Base-by-base conservation (phyloP, 2,888 invertebrate species). In the Tethea ocularis region DNA sequence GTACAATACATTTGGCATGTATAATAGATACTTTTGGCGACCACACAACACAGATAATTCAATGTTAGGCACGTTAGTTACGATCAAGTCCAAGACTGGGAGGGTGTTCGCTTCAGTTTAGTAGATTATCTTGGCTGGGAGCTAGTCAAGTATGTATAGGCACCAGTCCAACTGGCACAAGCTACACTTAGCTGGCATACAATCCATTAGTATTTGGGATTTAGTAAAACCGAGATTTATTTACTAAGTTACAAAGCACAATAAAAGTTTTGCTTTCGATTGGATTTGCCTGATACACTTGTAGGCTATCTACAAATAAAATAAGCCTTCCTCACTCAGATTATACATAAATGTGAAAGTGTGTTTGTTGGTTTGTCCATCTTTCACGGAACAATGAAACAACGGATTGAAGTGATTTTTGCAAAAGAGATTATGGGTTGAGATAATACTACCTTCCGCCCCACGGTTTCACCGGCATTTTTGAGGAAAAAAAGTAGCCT, bases 191-290 rank as follows among this genome's bases (percentile, higher is more conserved):
- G 80, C 78, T 73, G 71, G 80, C 82, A 77, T 82, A 87, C 86
- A 83, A 87, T 88, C 87, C 88, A 89, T 88, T 88, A 89, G 81
- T 82, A 82, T 79, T 78, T 83, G 78, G 82, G 84, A 86, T 86
- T 86, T 83, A 72, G 73, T 77, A 77, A 76, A 71, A 63, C 71
- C 56, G 73, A 80, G 79, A 85, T 85, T 85, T 86, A 83, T 82
- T 69, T 69, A 63, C 71, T 67, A 74, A 77, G 76, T 79, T 80
- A 76, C 75, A 67, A 66, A 63, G 56, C 62, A 68, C 71, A 66
- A 60, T n/a, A 64, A 73, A 74, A 75, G 68, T 72, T 80, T 71
- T 68, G 69, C 66, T 65, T 65, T 57, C 55, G 54, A 33, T 61
- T 67, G 71, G 64, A 66, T 13, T 51, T 22, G 20, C 11, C 13